A percentile compares a stretch with the other conserved stretches of the same genome.
phyloP scores from a whole-genome alignment of 1,140 invertebrate genomes.

The Grapholita molesta region DNA sequence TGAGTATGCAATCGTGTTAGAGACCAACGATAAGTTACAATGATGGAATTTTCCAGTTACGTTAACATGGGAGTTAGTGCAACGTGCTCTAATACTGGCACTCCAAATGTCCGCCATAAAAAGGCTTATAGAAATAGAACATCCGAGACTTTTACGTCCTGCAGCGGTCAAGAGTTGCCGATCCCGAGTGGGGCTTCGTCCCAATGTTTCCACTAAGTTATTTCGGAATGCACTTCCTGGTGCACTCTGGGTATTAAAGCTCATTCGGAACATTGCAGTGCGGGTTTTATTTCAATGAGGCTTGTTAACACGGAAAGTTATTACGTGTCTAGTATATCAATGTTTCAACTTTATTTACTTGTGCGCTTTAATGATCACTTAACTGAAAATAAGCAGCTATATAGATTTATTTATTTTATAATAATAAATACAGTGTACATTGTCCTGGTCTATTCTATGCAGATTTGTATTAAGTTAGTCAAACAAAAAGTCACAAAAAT shows the following conservation, averaged over 20 bases:
- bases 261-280: neutral
- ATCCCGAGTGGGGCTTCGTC: neutral
- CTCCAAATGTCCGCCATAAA: neutral
- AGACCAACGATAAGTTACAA: neutral
- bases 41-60: neutral
- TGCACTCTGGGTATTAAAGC: neutral
- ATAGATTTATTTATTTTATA: no score
- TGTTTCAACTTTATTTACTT: no score
- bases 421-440: no score
- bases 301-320: no score
- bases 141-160: neutral
- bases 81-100: neutral
- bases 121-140: neutral
- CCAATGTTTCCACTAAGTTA: neutral
- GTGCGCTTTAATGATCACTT: no score
- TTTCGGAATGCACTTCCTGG: neutral
- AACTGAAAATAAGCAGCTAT: no score
- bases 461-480: no score
- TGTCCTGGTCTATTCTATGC: no score
- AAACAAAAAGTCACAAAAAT: no score
- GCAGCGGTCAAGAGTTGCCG: neutral
- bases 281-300: neutral
- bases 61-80: neutral
- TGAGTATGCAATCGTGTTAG: neutral
- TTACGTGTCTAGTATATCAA: no score